These are phyloP conservation scores for Leptopilina drosophilae DNA, from an alignment of 2,888 invertebrate genomes.

Conservation along the genomic window DNA sequence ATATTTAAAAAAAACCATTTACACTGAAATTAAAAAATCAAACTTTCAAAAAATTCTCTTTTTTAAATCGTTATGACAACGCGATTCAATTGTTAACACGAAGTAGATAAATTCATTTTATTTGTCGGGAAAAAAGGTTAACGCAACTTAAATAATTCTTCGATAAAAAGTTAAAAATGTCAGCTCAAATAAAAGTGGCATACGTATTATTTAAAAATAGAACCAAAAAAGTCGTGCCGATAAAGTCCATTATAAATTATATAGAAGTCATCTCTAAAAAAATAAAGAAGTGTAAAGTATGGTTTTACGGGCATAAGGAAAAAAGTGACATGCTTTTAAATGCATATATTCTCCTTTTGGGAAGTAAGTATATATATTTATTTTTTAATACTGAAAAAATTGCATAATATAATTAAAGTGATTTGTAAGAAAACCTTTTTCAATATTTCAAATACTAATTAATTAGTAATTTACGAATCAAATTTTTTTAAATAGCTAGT, in stretches of 20 bases:
- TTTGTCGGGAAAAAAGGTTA: not conserved
- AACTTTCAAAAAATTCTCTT: not conserved
- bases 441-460: not conserved
- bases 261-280: not conserved
- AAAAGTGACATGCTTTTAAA: not conserved
- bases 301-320: slow-evolving; percentile 3
- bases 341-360: slow-evolving; percentile 3
- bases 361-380: not conserved
- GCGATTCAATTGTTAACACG: slow-evolving; percentile 5
- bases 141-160: not conserved
- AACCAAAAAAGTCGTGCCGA: not conserved
- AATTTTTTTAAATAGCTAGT: not conserved
- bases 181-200: not conserved
- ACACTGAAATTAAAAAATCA: not conserved
- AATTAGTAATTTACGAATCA: not conserved
- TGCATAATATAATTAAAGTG: not conserved
- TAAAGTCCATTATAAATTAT: not conserved
- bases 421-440: not conserved
- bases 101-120: not conserved
- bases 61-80: slow-evolving; percentile 1
- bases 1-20: not conserved
- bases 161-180: not conserved
- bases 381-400: not conserved
- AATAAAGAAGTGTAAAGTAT: not conserved
- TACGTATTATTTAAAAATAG: not conserved